Evolutionary conservation across 2,797 vertebrate species (phyloP).

Genomic region (Ibycter americanus): DNA sequence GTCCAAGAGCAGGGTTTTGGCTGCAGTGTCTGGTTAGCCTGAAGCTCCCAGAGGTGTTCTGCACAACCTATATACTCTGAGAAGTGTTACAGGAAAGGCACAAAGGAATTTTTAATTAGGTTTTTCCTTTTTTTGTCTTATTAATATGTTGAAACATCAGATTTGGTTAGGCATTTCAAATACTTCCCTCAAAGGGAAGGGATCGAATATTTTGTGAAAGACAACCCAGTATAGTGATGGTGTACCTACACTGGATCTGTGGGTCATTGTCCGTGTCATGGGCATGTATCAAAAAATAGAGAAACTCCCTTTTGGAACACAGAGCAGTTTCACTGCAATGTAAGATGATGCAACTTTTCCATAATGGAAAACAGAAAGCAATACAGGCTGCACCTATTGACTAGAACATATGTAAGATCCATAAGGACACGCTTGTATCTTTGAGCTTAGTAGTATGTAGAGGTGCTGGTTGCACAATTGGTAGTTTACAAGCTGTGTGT

Average conservation of each 20-base stretch:
- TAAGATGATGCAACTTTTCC: background rate
- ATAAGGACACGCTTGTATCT: background rate
- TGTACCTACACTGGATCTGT: background rate
- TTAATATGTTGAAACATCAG: background rate
- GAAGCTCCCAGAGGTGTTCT: background rate
- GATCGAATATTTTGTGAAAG: background rate
- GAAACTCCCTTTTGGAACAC: background rate
- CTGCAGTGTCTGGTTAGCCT: background rate
- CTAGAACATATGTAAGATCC: background rate
- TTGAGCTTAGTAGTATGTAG: background rate
- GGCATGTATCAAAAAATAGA: background rate
- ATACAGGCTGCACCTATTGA: background rate
- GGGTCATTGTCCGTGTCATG: background rate
- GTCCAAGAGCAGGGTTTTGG: background rate
- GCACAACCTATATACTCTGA: background rate
- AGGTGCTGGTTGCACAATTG: background rate
- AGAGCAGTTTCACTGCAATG: background rate
- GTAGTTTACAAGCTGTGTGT: background rate
- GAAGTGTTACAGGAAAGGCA: background rate
- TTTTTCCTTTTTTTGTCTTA: background rate
- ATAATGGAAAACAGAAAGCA: background rate
- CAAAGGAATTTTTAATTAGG: background rate
- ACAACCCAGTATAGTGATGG: background rate
- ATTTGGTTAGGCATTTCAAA: background rate
- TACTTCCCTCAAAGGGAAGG: background rate